Evolutionary conservation across 2,888 invertebrate genomes (phyloP).

Genomic region (Drosophila buzzatii): DNA sequence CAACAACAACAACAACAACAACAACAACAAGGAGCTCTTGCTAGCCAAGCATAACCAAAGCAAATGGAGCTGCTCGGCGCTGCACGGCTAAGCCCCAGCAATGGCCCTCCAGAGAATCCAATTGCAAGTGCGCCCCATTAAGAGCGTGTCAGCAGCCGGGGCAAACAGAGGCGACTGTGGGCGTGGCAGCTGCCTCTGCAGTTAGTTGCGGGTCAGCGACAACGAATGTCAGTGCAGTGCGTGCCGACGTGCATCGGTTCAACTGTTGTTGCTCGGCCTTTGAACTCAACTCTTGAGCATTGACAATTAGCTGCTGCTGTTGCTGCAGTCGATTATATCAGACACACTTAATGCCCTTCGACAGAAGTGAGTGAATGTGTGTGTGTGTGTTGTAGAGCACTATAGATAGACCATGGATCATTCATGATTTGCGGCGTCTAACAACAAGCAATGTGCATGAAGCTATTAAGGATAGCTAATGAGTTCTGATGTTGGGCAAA

Average conservation of each 20-base stretch:
- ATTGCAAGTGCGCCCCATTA: constrained; percentile 49
- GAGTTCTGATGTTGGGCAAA: neutral
- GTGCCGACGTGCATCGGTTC: constrained; percentile 4
- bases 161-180: neutral
- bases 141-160: constrained; percentile 9
- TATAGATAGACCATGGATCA: neutral
- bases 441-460: neutral
- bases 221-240: constrained; percentile 20
- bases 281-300: constrained; percentile 25
- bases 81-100: constrained; percentile 48
- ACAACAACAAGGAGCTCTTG: constrained; percentile 14
- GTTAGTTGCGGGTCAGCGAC: constrained; percentile 59
- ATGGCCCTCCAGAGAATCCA: constrained; percentile 46
- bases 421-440: neutral
- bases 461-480: neutral
- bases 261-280: constrained; percentile 29
- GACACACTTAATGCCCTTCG: neutral
- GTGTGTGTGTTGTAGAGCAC: neutral
- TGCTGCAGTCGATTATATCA: neutral
- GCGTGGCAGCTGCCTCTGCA: constrained; percentile 25
- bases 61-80: constrained; percentile 50
- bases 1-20: constrained; percentile 16
- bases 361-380: neutral
- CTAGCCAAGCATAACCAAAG: constrained; percentile 37
- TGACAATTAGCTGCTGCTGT: constrained; percentile 35